Base-by-base conservation (phyloP, 1,140 invertebrate species). In the Orius insidiosus region DNA sequence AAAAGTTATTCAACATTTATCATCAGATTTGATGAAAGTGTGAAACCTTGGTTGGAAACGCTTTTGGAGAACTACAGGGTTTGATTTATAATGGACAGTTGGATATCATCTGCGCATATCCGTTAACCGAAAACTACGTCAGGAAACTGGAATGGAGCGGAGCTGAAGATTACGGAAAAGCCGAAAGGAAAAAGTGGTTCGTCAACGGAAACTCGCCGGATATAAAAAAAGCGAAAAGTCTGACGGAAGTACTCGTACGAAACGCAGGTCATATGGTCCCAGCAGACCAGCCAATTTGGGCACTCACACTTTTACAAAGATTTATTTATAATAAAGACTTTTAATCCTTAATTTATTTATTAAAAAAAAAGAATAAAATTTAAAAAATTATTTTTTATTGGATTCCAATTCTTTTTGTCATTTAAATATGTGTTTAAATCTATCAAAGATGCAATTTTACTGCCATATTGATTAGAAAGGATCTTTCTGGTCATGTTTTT, bases 261-360 rank as follows among this genome's bases (percentile, higher is more conserved):
- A 74, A 82, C 65, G 83, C 82, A 18, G 85, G 86, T 0, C 85
- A 90, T 52, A 84, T 87, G 72, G 75, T 85, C 11, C 83, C 85
- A 0, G 63, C 67, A 16, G 83, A 89, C 64, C 82, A 88, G 58
- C 84, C 85, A 0, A 71, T 72, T n/a, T 79, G 78, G 72, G 74
- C 76, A 1, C 68, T 76, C 14, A 24, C 24, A 24, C 24, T 24
- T 24, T 7, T 24, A 3, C 24, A 24, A 24, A 24, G 24, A 7
- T 24, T 24, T 7, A 24, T 24, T 4, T 24, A 24, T 7, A 24
- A 24, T 24, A 24, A 24, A 24, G n/a, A n/a, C n/a, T n/a, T n/a
- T n/a, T n/a, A n/a, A n/a, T n/a, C n/a, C n/a, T n/a, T n/a, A n/a
- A n/a, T n/a, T n/a, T n/a, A n/a, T n/a, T n/a, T n/a, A n/a, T n/a